Base-by-base conservation (phyloP, 2,888 invertebrate genomes). In the Drosophila sordidula region DNA sequence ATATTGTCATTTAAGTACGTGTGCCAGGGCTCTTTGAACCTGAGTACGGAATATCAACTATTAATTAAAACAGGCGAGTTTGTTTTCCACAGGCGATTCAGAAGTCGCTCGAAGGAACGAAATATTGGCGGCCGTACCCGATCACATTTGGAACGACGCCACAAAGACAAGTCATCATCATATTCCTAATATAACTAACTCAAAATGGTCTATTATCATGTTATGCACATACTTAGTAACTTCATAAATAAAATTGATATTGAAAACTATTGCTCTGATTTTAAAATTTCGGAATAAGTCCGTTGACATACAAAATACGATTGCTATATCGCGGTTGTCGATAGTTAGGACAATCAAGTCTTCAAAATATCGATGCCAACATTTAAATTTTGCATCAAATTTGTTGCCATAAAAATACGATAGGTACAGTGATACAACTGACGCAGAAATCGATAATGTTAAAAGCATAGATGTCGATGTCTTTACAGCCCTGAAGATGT, bases 401-500 rank as follows among this genome's bases (percentile, higher is more conserved):
- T n/a, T n/a, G n/a, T n/a, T n/a, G n/a, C n/a, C n/a, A n/a, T n/a
- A n/a, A 6, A 34, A 12, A 57, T 34, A 26, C 22, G 16, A 34
- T 6, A 18, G 9, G n/a, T n/a, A n/a, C n/a, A n/a, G n/a, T n/a
- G n/a, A n/a, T n/a, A n/a, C n/a, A n/a, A 11, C 5, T 4, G 38
- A 26, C 9, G 11, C 4, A 4, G 16, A 6, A 6, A 0, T 11
- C 38, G 42, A 32, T 58, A 58, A 25, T 26, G 4, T 16, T 44
- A 2, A 1, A 18, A 22, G 3, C 25, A 52, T 57, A 51, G 57
- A 25, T 52, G 12, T 2, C 16, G 4, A 11, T 29, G 14, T 6
- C 4, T 12, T 14, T 36, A 44, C 54, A 69, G 26, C 57, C 22
- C 65, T 76, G 22, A 3, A 0, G 1, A 22, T 22, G 14, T 50